Conservation (phyloP, 2,888 invertebrate species). For the Chouioia cunea region DNA sequence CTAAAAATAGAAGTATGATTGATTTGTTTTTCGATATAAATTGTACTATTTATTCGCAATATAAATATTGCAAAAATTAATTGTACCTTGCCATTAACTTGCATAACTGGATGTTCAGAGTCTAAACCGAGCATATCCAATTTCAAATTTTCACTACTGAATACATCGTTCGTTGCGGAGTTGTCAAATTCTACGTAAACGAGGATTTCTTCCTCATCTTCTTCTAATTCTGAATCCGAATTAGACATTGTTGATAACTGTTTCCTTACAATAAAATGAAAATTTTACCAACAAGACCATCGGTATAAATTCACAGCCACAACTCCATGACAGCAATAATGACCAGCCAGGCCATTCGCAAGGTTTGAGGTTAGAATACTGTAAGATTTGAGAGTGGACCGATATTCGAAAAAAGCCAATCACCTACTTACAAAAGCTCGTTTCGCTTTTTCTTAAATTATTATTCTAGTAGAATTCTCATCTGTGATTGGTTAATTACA, state of each 20-base stretch:
- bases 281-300: not conserved
- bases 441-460: too few species aligned
- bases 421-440: too few species aligned
- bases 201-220: slow-evolving; percentile 73
- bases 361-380: slow-evolving; percentile 29
- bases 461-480: too few species aligned
- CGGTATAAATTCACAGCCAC: not conserved
- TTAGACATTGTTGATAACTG: slow-evolving; percentile 30
- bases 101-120: slow-evolving; percentile 75
- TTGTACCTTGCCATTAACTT: slow-evolving; percentile 77
- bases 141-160: slow-evolving; percentile 71
- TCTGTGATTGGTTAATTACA: too few species aligned
- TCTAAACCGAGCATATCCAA: slow-evolving; percentile 75
- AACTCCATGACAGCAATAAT: not conserved
- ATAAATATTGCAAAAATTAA: slow-evolving; percentile 47
- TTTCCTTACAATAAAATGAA: slow-evolving; percentile 4
- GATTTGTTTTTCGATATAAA: too few species aligned
- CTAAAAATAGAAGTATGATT: slow-evolving; percentile 49
- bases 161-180: slow-evolving; percentile 66
- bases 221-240: slow-evolving; percentile 59
- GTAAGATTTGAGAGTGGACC: slow-evolving; percentile 20
- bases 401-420: slow-evolving; percentile 32
- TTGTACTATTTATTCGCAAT: too few species aligned
- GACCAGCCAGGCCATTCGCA: not conserved
- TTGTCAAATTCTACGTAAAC: slow-evolving; percentile 75